phyloP scores from a whole-genome alignment of 2,113 vertebrate species.

The Mungos mungo region DNA sequence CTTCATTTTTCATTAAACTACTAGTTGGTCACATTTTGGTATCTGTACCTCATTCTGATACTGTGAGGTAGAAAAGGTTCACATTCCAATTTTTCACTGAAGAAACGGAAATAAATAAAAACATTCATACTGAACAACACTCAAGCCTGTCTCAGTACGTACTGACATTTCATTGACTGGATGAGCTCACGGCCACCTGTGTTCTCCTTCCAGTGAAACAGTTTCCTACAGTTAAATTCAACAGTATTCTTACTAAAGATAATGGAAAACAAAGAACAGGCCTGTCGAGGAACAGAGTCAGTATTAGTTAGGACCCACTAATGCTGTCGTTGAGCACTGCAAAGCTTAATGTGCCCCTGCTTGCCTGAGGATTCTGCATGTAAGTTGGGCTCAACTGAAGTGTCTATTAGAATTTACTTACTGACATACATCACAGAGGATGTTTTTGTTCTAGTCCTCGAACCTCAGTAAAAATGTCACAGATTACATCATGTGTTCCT shows the following conservation, averaged over 20 bases:
- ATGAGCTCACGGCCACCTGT: background rate
- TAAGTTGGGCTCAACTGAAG: background rate
- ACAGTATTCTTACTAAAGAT: background rate
- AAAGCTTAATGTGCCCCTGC: background rate
- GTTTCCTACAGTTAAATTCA: background rate
- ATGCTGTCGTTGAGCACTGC: accelerated
- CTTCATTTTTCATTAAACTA: background rate
- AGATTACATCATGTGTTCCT: background rate
- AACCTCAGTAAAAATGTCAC: background rate
- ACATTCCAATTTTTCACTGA: background rate
- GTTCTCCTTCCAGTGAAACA: background rate
- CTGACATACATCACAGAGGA: background rate
- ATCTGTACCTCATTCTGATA: background rate
- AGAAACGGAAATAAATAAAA: background rate
- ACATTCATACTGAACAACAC: background rate
- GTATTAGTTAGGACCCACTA: background rate
- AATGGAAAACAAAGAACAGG: background rate
- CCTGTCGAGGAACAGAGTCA: background rate
- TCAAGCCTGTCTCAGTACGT: accelerated
- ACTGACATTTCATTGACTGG: background rate
- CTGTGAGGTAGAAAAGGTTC: background rate
- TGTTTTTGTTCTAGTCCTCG: background rate
- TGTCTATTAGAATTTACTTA: background rate
- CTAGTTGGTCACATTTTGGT: background rate
- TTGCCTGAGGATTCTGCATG: background rate